phyloP scores from a whole-genome alignment of 2,797 vertebrate species.

The Scarus forsteni region DNA sequence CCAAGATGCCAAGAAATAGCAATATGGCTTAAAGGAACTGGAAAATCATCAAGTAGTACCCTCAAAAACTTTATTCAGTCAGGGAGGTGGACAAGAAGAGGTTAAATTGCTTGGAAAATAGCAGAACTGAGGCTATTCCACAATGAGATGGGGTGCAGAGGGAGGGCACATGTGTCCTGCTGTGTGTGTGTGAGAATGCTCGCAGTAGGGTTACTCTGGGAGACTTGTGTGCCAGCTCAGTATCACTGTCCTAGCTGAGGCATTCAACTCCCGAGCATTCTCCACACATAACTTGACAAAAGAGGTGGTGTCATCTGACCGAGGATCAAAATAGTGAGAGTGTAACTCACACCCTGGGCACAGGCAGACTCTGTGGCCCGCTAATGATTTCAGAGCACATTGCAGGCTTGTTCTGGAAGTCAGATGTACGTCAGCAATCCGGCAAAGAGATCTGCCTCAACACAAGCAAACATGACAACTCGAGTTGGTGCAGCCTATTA shows the following conservation, averaged over 20 bases:
- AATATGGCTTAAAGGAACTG: constrained; percentile 87
- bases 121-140: constrained; percentile 61
- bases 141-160: constrained; percentile 50
- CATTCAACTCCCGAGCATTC: constrained; percentile 82
- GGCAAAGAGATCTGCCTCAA: constrained; percentile 66
- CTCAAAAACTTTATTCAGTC: constrained; percentile 82
- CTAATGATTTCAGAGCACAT: constrained; percentile 87
- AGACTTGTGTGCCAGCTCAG: constrained; percentile 71
- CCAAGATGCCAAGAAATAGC: constrained; percentile 82
- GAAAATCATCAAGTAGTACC: constrained; percentile 83
- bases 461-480: constrained; percentile 75
- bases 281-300: constrained; percentile 86
- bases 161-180: constrained; percentile 52
- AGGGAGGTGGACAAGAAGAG: constrained; percentile 76
- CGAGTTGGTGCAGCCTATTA: constrained; percentile 54
- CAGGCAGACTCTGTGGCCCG: constrained; percentile 74
- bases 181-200: constrained; percentile 38
- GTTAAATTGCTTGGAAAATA: constrained; percentile 76
- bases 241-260: constrained; percentile 71
- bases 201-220: constrained; percentile 65
- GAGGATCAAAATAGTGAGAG: constrained; percentile 87
- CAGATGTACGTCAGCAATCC: constrained; percentile 75
- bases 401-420: constrained; percentile 76
- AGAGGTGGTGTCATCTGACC: constrained; percentile 87
- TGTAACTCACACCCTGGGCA: constrained; percentile 83